Conservation (phyloP, 2,797 vertebrate genomes). For the Discoglossus pictus region DNA sequence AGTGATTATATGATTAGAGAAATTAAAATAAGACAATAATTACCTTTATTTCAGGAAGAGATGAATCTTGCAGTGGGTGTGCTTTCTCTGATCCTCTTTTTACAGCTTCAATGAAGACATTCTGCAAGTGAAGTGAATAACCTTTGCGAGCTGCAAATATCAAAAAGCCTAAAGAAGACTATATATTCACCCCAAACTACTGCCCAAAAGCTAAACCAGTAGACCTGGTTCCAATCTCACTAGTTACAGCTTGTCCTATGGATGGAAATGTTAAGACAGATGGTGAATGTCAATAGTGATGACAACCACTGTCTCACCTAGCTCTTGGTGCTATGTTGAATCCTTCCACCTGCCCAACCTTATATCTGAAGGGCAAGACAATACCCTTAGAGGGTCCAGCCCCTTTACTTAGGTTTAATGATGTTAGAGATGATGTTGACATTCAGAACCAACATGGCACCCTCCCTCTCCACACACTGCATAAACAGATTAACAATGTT, state of each 20-base stretch:
- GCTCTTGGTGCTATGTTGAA: neutral
- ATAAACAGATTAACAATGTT: constrained; percentile 14
- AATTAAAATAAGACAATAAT: too few species aligned
- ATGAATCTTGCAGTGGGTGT: too few species aligned
- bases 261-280: neutral
- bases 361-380: constrained; percentile 38
- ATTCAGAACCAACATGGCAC: neutral
- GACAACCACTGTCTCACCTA: neutral
- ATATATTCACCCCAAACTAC: neutral
- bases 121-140: too few species aligned
- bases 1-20: too few species aligned
- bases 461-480: neutral
- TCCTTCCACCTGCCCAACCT: neutral
- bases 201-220: neutral
- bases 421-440: constrained; percentile 12
- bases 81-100: too few species aligned
- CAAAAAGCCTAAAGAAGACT: neutral
- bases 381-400: constrained; percentile 14
- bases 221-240: neutral
- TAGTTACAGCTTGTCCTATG: neutral
- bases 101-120: neutral
- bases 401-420: constrained; percentile 11
- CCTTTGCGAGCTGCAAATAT: too few species aligned
- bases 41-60: too few species aligned
- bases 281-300: neutral